Evolutionary conservation across 2,113 vertebrate species (phyloP), one percentile per base, ranked within the genome.

Genomic region (Phaethornis superciliosus): DNA sequence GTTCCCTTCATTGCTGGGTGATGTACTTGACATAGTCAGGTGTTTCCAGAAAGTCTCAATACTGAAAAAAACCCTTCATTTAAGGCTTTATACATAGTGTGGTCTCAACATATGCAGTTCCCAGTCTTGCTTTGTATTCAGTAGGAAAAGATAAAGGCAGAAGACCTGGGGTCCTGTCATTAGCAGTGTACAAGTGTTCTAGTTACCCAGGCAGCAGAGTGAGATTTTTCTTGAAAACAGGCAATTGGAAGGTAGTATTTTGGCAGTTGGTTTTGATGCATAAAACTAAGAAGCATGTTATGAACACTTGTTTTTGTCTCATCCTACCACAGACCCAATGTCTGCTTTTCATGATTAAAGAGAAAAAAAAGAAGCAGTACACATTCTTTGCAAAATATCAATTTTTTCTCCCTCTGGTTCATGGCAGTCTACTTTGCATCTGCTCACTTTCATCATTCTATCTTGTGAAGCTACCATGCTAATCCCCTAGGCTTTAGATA

Each of bases 131-230:
- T 56, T 28, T 71, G 24, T 54, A 15, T 88, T 89, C 40, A 56
- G 30, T 13, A 75, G 37, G 49, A 62, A 51, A 74, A 84, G 47
- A 35, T 68, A 68, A 65, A 12, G 24, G 17, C 40, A 52, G 16
- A 32, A 77, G 35, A 28, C 13, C 42, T 58, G 81, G 30, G 18
- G 32, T 83, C 55, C 52, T 60, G 56, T 83, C 59, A 12, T 21
- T 64, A 33, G 40, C 1, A 1, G 26, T 20, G 26, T 70, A 4
- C 8, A 5, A 51, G 24, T 23, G 47, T 35, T 58, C 32, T 67
- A 71, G 60, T 93, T 93, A n/a, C 82, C 72, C 52, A 86, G 85
- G 90, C 72, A 90, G 85, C 76, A 75, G 40, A 90, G 54, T 6
- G 1, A 49, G 64, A 17, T 63, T 85, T 47, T 89, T 37, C 67